These are phyloP conservation scores for Manacus vitellinus DNA, from an alignment of 2,113 vertebrate species.

Conservation along the genomic window DNA sequence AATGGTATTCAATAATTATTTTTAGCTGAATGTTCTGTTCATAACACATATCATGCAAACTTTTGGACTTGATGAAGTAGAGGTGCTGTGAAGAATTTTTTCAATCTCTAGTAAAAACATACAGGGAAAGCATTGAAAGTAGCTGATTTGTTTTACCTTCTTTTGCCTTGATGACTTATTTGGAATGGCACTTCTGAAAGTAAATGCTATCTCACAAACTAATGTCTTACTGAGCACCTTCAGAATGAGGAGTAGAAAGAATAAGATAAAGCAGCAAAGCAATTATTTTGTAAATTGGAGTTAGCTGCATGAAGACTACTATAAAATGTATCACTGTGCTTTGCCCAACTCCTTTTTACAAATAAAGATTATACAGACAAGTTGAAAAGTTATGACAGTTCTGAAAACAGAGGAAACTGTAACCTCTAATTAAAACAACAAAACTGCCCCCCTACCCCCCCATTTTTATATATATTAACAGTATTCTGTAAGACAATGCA, in stretches of 20 bases:
- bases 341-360: constrained; percentile 2
- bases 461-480: not conserved
- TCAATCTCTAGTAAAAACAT: not conserved
- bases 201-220: not conserved
- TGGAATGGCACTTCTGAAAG: not conserved
- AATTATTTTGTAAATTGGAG: constrained; percentile 58
- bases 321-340: constrained; percentile 27
- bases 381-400: constrained; percentile 20
- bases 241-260: constrained; percentile 14
- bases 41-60: not conserved
- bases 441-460: not conserved
- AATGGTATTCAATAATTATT: not conserved
- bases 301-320: constrained; percentile 47
- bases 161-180: not conserved
- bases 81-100: not conserved
- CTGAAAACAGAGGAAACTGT: constrained; percentile 32
- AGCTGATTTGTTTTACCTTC: not conserved
- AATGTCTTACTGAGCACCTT: not conserved
- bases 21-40: not conserved
- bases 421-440: constrained; percentile 29
- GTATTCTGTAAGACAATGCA: not conserved
- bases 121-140: not conserved
- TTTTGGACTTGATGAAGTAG: not conserved
- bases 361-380: constrained; percentile 54
- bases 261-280: constrained; percentile 22